A percentile compares a stretch with the other conserved stretches of the same genome.
Evolutionary conservation across 2,888 invertebrate species (phyloP).

Genomic region (Eristalis intricaria): DNA sequence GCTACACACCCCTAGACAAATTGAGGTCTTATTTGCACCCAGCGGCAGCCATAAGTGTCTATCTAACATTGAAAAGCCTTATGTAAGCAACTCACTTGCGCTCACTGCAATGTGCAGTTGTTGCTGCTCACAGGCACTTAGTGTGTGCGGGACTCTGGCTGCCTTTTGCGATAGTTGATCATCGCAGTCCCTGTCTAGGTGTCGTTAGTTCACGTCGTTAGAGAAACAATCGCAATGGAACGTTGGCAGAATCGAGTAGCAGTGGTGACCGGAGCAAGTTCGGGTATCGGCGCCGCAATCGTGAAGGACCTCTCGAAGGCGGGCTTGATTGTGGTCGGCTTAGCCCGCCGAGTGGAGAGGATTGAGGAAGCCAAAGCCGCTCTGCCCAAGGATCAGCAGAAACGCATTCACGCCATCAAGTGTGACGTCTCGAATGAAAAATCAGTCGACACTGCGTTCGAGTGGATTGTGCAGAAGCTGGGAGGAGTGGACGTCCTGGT

Average conservation of each 20-base stretch:
- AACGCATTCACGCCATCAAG: conserved; percentile 75
- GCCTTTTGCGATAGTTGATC: not conserved
- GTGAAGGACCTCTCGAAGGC: conserved; percentile 80
- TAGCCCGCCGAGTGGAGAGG: conserved; percentile 82
- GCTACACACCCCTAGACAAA: no score
- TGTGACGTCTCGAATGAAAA: conserved; percentile 78
- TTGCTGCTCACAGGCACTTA: not conserved
- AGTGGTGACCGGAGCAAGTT: conserved; percentile 85
- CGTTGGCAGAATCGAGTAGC: conserved; percentile 85
- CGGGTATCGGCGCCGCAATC: conserved; percentile 84
- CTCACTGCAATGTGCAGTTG: not conserved
- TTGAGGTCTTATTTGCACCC: no score
- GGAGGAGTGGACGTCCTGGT: conserved; percentile 84
- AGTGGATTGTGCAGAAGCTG: conserved; percentile 81
- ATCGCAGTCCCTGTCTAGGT: not conserved
- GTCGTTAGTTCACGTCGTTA: not conserved
- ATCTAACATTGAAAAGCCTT: not conserved
- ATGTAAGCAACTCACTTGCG: not conserved
- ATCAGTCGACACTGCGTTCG: conserved; percentile 83
- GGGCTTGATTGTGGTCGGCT: conserved; percentile 83
- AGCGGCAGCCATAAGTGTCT: no score
- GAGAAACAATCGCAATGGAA: conserved; percentile 81
- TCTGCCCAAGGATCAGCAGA: conserved; percentile 74
- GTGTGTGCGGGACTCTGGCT: not conserved
- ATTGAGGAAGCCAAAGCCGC: conserved; percentile 77